Evolutionary conservation across 2,888 invertebrate genomes (phyloP), one percentile per base, ranked within the genome.

Genomic region (Aphidoletes aphidimyza): DNA sequence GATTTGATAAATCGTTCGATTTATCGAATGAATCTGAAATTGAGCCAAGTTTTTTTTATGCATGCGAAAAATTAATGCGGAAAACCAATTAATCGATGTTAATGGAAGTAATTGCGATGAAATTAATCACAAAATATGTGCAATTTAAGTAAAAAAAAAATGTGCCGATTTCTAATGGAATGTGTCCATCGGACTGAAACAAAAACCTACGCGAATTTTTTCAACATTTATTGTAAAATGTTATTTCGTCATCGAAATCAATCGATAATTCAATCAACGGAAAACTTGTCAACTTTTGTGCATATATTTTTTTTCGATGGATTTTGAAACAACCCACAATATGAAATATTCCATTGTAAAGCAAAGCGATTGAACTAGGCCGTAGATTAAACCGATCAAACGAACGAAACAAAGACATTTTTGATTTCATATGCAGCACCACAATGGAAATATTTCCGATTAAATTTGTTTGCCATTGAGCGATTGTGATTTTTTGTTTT

Each of bases 311-410:
- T n/a, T n/a, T n/a, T n/a, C n/a, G n/a, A n/a, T n/a, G n/a, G n/a
- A n/a, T 19, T 22, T n/a, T 81, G 81, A 81, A 9, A 37, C 37
- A 81, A 81, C 81, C 81, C 81, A 81, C 81, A 81, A 81, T 9
- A 47, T 14, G 26, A n/a, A n/a, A n/a, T n/a, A n/a, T n/a, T n/a
- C n/a, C n/a, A n/a, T n/a, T n/a, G n/a, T n/a, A n/a, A n/a, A n/a
- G n/a, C n/a, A n/a, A n/a, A n/a, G 42, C 42, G 14, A 42, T 42
- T 42, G 8, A 42, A 9, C 42, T 42, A 6, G 42, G 42, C 14
- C 42, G n/a, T n/a, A n/a, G n/a, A n/a, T n/a, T n/a, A n/a, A n/a
- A n/a, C n/a, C n/a, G n/a, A n/a, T n/a, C n/a, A n/a, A n/a, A n/a
- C n/a, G n/a, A n/a, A n/a, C n/a, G n/a, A n/a, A n/a, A n/a, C n/a